Base-by-base conservation (phyloP, 2,797 vertebrate genomes). In the Lepus townsendii region DNA sequence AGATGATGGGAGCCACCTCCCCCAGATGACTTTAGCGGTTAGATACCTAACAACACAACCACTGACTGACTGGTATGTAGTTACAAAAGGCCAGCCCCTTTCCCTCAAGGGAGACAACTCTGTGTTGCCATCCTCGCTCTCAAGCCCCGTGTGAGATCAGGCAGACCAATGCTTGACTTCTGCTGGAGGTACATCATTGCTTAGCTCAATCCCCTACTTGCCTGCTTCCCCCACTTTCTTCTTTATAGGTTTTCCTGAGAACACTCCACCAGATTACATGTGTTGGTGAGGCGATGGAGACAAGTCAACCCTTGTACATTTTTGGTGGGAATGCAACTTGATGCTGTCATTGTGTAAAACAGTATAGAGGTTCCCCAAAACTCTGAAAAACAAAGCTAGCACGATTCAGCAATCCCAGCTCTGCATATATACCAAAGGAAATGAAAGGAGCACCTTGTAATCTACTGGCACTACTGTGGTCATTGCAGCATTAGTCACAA, bases 11-110 rank as follows among this genome's bases (percentile, higher is more conserved):
- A 77, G 72, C 57, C 32, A 80, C 30, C 14, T 90, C 42, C 11
- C 47, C 66, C 62, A 83, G 83, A 71, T 90, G 72, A 72, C 42
- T 75, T 80, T 60, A 16, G 11, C 90, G 22, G 10, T 76, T 92
- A 85, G 57, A 13, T 60, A 77, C 69, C 69, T 38, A 71, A 22
- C 32, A 92, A 85, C 75, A 88, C 24, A 80, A 78, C 32, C 71
- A 92, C n/a, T 94, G 79, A 35, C 66, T 73, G 32, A 87, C n/a
- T 92, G 42, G 66, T 79, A 77, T 75, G 50, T 60, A 85, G 57
- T 38, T 95, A 47, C 80, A 96, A 77, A 96, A 82, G 50, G 16
- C n/a, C 62, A 83, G 26, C 4, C 10, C 22, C 50, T 91, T 93
- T 84, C 63, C 50, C 54, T 83, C 80, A 83, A 83, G 35, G 26